A percentile compares a stretch with the other conserved stretches of the same genome.
These are phyloP conservation scores for Toxostoma redivivum DNA, from an alignment of 2,113 vertebrate genomes.

Conservation along the genomic window DNA sequence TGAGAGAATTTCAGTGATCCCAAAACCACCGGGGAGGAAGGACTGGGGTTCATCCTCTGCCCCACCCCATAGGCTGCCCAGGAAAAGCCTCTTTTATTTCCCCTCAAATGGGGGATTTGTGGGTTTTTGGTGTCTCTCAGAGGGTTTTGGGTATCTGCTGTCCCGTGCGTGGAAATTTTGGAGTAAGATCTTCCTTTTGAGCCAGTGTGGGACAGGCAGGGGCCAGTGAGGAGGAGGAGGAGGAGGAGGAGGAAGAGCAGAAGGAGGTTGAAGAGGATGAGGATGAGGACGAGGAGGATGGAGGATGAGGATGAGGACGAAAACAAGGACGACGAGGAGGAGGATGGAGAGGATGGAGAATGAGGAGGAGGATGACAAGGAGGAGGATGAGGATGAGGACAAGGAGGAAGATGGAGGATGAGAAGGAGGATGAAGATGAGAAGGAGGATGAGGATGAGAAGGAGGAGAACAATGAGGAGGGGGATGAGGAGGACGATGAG, in stretches of 20 bases:
- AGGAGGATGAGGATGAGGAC: background rate
- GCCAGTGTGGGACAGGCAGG: rapidly evolving
- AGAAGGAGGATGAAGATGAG: background rate
- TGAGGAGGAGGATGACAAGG: background rate
- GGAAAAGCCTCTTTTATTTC: background rate
- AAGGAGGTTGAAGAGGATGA: background rate
- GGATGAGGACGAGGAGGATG: rapidly evolving
- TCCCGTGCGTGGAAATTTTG: rapidly evolving
- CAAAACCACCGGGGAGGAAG: background rate
- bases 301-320: background rate
- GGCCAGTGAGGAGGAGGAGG: background rate
- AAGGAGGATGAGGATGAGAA: background rate
- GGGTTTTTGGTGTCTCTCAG: rapidly evolving
- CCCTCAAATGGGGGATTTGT: rapidly evolving
- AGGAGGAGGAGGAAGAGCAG: background rate
- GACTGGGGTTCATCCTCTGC: background rate
- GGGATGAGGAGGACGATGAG: background rate
- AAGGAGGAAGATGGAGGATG: background rate
- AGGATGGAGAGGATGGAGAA: no score
- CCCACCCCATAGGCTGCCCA: background rate
- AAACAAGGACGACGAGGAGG: no score
- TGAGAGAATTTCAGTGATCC: background rate
- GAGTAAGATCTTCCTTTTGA: background rate
- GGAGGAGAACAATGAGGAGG: no score
- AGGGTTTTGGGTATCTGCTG: background rate